These are phyloP conservation scores for Suricata suricatta DNA, from an alignment of 2,113 vertebrate genomes.

Conservation along the genomic window DNA sequence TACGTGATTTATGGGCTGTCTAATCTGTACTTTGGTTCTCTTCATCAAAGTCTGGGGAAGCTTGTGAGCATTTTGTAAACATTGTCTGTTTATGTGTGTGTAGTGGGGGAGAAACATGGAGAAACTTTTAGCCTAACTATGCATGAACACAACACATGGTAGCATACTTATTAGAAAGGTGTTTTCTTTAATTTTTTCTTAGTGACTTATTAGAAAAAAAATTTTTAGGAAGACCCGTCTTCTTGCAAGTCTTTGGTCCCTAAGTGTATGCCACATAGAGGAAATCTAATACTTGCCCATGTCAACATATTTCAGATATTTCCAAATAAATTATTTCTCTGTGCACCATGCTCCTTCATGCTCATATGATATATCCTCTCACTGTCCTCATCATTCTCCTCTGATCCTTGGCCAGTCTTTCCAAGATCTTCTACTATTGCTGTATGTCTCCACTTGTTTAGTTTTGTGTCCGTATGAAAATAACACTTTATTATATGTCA, in stretches of 20 bases:
- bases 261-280: background rate
- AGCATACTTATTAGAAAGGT: background rate
- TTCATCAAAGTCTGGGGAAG: background rate
- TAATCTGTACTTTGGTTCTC: background rate
- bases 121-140: background rate
- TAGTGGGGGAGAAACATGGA: background rate
- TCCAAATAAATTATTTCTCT: background rate
- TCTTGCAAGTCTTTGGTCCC: background rate
- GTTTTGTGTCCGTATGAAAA: background rate
- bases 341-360: background rate
- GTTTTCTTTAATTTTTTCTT: background rate
- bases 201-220: background rate
- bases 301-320: background rate
- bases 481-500: background rate
- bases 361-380: background rate
- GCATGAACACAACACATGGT: fast-evolving
- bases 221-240: background rate
- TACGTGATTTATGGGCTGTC: background rate
- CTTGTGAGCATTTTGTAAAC: background rate
- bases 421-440: background rate
- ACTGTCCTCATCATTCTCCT: background rate
- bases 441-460: background rate
- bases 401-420: background rate
- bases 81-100: background rate
- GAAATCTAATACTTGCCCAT: background rate